These are phyloP conservation scores for Phalacrocorax carbo DNA, from an alignment of 2,113 vertebrate species.

Conservation along the genomic window DNA sequence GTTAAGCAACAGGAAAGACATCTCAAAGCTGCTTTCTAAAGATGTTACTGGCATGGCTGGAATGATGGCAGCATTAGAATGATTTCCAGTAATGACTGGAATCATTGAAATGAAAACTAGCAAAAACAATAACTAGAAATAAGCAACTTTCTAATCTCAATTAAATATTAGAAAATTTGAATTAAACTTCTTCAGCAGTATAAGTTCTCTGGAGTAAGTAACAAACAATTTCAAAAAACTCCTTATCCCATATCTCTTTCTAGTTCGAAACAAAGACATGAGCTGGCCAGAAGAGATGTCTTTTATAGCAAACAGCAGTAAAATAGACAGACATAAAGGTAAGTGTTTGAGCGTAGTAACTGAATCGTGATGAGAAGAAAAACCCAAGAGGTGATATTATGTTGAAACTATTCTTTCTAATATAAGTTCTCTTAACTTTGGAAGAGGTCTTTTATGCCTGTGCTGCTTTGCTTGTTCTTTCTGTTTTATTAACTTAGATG, in stretches of 20 bases:
- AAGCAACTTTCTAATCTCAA: not conserved
- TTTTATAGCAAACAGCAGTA: slow-evolving; percentile 98
- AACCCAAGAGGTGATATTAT: not conserved
- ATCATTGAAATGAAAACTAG: not conserved
- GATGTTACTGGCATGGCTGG: not conserved
- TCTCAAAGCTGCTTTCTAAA: not conserved
- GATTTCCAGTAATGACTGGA: not conserved
- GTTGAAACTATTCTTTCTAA: not conserved
- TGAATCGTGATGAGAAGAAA: not conserved
- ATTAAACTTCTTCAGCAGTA: not conserved
- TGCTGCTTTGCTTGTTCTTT: not conserved
- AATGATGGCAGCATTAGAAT: not conserved
- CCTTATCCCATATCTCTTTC: slow-evolving; percentile 36
- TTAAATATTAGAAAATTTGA: not conserved
- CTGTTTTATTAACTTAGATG: not conserved
- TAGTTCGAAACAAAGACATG: slow-evolving; percentile 99
- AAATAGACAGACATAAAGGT: slow-evolving; percentile 99
- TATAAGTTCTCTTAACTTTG: not conserved
- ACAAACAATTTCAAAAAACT: not conserved
- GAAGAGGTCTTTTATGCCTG: not conserved
- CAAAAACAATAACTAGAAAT: not conserved
- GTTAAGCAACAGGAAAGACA: not conserved
- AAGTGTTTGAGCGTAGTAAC: slow-evolving; percentile 17
- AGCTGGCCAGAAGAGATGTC: slow-evolving; percentile 99
- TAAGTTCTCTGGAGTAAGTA: not conserved